phyloP scores from a whole-genome alignment of 1,140 invertebrate genomes.

The Lasioglossum albipes region DNA sequence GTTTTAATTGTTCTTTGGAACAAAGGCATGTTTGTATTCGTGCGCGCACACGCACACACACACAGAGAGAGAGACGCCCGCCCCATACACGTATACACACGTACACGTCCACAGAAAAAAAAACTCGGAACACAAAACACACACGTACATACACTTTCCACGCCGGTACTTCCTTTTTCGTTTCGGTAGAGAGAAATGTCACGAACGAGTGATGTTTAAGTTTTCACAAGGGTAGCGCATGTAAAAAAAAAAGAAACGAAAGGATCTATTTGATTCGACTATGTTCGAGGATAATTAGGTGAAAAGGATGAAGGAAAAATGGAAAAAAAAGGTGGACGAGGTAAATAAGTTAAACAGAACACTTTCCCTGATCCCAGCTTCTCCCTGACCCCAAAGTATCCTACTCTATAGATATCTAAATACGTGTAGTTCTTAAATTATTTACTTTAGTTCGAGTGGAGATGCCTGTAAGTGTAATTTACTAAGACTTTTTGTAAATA shows the following conservation, averaged over 20 bases:
- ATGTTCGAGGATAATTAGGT: slow-evolving; percentile 43
- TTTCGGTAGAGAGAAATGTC: slow-evolving; percentile 57
- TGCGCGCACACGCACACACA: neutral
- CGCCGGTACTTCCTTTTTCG: slow-evolving; percentile 57
- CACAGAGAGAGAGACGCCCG: no score
- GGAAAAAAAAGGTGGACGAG: slow-evolving; percentile 23
- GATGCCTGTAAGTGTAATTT: slow-evolving; percentile 81
- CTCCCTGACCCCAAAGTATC: slow-evolving; percentile 78
- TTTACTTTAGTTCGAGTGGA: slow-evolving; percentile 80
- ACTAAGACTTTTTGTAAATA: slow-evolving; percentile 81
- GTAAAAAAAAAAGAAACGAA: slow-evolving; percentile 43
- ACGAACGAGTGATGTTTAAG: slow-evolving; percentile 30
- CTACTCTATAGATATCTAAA: slow-evolving; percentile 80
- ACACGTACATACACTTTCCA: slow-evolving; percentile 59
- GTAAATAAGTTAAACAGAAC: slow-evolving; percentile 67
- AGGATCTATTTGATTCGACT: slow-evolving; percentile 22
- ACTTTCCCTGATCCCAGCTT: slow-evolving; percentile 76
- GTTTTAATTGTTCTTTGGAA: slow-evolving; percentile 9
- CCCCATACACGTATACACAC: neutral
- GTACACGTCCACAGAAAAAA: neutral
- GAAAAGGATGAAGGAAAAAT: slow-evolving; percentile 8
- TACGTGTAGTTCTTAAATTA: slow-evolving; percentile 80
- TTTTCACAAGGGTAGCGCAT: slow-evolving; percentile 20
- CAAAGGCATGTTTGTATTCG: slow-evolving; percentile 31
- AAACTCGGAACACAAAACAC: neutral